phyloP scores from a whole-genome alignment of 2,888 invertebrate genomes.

The Spilarctia lutea region DNA sequence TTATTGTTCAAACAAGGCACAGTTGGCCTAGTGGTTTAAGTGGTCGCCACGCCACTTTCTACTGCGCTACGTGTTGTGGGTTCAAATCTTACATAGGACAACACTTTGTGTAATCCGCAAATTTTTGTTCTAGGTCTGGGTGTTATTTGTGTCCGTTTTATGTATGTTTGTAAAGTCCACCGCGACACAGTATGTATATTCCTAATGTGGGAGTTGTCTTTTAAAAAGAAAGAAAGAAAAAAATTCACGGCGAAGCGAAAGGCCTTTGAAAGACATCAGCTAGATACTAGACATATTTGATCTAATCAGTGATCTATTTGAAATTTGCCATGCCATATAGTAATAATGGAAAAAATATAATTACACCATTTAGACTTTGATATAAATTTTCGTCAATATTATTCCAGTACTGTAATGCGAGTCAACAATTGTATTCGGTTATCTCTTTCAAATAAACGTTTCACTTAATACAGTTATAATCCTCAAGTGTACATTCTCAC shows the following conservation, averaged over 20 bases:
- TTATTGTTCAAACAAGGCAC: slow-evolving; percentile 35
- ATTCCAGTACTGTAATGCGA: background rate
- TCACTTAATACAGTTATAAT: background rate
- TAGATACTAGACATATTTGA: background rate
- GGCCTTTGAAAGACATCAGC: slow-evolving; percentile 21
- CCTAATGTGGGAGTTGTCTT: too few relatives aligned
- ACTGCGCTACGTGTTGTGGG: too few relatives aligned
- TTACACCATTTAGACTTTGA: background rate
- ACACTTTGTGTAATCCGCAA: too few relatives aligned
- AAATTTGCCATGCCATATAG: background rate
- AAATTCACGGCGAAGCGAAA: background rate
- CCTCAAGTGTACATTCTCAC: background rate
- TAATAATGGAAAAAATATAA: background rate
- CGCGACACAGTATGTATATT: too few relatives aligned
- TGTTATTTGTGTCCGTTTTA: too few relatives aligned
- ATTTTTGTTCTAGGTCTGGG: too few relatives aligned
- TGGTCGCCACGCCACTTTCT: too few relatives aligned
- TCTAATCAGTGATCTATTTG: background rate
- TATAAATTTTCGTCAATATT: background rate
- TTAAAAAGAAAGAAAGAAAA: too few relatives aligned
- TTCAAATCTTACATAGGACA: too few relatives aligned
- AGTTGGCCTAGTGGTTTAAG: too few relatives aligned
- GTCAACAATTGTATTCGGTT: background rate
- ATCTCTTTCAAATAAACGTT: background rate
- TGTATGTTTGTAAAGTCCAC: too few relatives aligned